Conservation (phyloP, 2,113 vertebrate genomes). For the human region GRCh38 chr6:19458501-19459000, state of each 20-base stretch:
- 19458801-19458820: not conserved
- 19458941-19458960: slow-evolving; percentile 64
- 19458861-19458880: not conserved
- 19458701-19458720: not conserved
- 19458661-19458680: not conserved
- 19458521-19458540: too few relatives aligned
- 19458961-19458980: slow-evolving; percentile 73
- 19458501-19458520: too few relatives aligned
- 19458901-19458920: not conserved
- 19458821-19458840: not conserved
- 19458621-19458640: not conserved
- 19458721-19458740: not conserved
- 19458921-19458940: slow-evolving; percentile 45
- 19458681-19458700: not conserved
- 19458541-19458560: too few relatives aligned
- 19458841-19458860: not conserved
- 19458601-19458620: too few relatives aligned
- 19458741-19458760: not conserved
- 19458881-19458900: not conserved
- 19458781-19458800: not conserved
- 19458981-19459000: slow-evolving; percentile 71
- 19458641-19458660: not conserved
- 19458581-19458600: too few relatives aligned
- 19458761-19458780: not conserved
- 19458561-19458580: too few relatives aligned